Conservation (phyloP, 2,797 vertebrate genomes). For the Pachyuromys duprasi region DNA sequence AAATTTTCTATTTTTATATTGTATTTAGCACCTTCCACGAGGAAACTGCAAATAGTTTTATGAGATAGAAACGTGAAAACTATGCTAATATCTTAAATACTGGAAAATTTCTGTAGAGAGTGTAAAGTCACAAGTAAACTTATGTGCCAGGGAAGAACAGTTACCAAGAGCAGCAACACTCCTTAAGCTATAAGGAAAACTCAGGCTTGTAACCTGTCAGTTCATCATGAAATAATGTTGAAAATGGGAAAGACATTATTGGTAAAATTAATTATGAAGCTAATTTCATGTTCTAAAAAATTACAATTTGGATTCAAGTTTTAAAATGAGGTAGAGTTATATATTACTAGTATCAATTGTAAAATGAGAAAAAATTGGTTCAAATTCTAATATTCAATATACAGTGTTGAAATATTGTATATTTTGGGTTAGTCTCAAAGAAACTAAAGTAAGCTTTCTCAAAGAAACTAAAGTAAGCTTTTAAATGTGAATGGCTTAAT, state of each 20-base stretch:
- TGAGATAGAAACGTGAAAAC: not conserved
- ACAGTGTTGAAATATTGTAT: not conserved
- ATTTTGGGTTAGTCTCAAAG: not conserved
- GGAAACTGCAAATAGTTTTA: not conserved
- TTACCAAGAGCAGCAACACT: not conserved
- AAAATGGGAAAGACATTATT: not conserved
- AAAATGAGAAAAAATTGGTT: not conserved
- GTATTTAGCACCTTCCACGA: not conserved
- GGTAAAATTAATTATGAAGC: not conserved
- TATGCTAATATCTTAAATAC: not conserved
- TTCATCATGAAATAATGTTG: not conserved
- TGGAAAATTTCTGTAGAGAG: not conserved
- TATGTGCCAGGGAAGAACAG: not conserved
- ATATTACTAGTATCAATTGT: not conserved
- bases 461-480: not conserved
- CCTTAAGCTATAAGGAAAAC: not conserved
- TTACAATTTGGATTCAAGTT: conserved; percentile 4
- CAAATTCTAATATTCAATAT: not conserved
- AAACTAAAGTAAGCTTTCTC: no score
- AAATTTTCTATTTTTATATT: not conserved
- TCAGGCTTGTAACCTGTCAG: not conserved
- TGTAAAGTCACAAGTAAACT: not conserved
- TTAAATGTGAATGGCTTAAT: not conserved
- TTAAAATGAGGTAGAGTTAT: conserved; percentile 1
- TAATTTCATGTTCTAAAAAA: conserved; percentile 29